These are phyloP conservation scores for Oryzias dopingdopingensis DNA, from an alignment of 2,797 vertebrate species.

Conservation along the genomic window DNA sequence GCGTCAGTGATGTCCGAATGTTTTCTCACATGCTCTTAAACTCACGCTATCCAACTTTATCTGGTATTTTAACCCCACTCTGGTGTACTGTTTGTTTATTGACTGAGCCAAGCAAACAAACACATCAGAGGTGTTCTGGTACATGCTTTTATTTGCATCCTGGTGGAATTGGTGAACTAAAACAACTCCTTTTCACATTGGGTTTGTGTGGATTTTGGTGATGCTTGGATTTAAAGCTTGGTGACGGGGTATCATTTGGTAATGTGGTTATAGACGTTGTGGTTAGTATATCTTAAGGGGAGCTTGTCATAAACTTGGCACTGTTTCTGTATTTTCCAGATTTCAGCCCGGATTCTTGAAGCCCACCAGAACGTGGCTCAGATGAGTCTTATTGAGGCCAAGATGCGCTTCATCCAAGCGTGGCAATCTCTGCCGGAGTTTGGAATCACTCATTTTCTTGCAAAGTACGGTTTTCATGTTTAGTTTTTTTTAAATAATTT, in stretches of 20 bases:
- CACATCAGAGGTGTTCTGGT: slow-evolving; percentile 13
- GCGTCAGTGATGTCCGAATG: too few species aligned
- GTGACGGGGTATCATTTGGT: slow-evolving; percentile 24
- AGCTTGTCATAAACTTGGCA: not conserved
- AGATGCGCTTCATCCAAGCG: slow-evolving; percentile 97
- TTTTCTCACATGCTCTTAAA: too few species aligned
- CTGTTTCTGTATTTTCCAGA: slow-evolving; percentile 73
- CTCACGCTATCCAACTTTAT: too few species aligned
- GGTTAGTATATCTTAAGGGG: not conserved
- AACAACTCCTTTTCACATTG: slow-evolving; percentile 21
- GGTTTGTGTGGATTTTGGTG: slow-evolving; percentile 16
- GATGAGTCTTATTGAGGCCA: slow-evolving; percentile 98
- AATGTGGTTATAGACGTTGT: not conserved
- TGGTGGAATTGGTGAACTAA: slow-evolving; percentile 12
- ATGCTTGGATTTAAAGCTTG: slow-evolving; percentile 19
- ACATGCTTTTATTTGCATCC: slow-evolving; percentile 4
- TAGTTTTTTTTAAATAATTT: not conserved
- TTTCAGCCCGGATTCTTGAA: slow-evolving; percentile 94
- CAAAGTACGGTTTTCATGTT: slow-evolving; percentile 80
- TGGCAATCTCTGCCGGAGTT: slow-evolving; percentile 98
- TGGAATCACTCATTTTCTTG: slow-evolving; percentile 96
- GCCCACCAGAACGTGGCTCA: slow-evolving; percentile 98
- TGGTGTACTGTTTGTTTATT: too few species aligned
- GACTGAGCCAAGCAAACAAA: too few species aligned
- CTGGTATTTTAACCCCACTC: too few species aligned